Base-by-base conservation (phyloP, 1,140 invertebrate species). In the Trissolcus basalis region DNA sequence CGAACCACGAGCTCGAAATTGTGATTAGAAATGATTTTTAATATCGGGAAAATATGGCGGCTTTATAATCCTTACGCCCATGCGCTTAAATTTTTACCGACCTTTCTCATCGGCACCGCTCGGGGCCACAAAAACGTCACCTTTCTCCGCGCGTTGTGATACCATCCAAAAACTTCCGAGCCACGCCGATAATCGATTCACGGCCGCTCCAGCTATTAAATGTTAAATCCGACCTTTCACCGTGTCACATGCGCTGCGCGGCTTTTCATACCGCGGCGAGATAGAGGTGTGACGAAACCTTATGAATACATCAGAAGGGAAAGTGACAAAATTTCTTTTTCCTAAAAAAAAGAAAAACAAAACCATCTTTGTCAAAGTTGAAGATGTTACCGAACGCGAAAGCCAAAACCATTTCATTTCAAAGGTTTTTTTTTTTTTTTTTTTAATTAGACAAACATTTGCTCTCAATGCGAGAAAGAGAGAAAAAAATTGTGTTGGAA, bases 51-150 rank as follows among this genome's bases (percentile, higher is more conserved):
- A 27, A 3, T n/a, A 39, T 11, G 36, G 36, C 33, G 54, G 27
- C 4, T 64, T 50, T 36, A 64, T 64, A 13, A 58, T 32, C 5
- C 8, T 11, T 27, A 44, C 59, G 59, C 59, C 68, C 68, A 71
- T 63, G 54, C 50, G 14, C 68, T 44, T 55, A 74, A 67, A 74
- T 67, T 67, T 54, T 14, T 56, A n/a, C 36, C 63, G 68, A 71
- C 68, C 68, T 71, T 67, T 74, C 55, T 61, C 61, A 27, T 15
- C 36, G 71, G 19, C 19, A 27, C 9, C 36, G 9, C 71, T 58
- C 48, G 44, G 61, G 71, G 71, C 71, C 51, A 75, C 49, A 64
- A 75, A 75, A 75, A 33, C 71, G 54, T 63, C 68, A 71, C 68
- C 71, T 75, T 75, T 75, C 72, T 75, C 72, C 63, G 61, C 58